A percentile compares a stretch with the other conserved stretches of the same genome.
Conservation (phyloP, 2,888 invertebrate genomes). For the Eupithecia tripunctaria region DNA sequence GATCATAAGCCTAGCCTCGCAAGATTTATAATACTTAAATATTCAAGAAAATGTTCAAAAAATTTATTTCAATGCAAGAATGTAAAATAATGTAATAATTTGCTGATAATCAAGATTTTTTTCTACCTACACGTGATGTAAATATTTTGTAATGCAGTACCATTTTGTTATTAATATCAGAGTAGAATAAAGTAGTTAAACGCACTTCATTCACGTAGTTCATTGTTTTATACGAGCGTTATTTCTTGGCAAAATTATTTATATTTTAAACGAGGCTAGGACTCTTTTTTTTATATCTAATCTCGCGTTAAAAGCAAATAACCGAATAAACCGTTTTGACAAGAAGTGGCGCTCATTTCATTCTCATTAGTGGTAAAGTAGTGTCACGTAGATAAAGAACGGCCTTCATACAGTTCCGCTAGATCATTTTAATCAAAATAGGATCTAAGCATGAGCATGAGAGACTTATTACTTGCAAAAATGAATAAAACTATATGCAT, state of each 20-base stretch:
- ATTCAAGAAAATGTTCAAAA: constrained; percentile 12
- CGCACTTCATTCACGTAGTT: background rate
- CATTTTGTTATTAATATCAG: background rate
- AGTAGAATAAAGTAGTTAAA: background rate
- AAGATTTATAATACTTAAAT: background rate
- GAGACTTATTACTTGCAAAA: too few species aligned
- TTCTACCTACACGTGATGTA: background rate
- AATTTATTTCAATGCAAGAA: background rate
- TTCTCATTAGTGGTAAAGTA: background rate
- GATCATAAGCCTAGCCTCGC: constrained; percentile 14
- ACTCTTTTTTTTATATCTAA: too few species aligned
- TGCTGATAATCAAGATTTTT: constrained; percentile 5
- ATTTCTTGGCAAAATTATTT: background rate
- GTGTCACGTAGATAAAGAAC: background rate
- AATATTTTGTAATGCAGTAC: background rate
- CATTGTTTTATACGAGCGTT: background rate
- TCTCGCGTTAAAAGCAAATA: background rate
- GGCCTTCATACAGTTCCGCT: too few species aligned
- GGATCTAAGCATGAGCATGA: too few species aligned
- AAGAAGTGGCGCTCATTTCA: constrained; percentile 5
- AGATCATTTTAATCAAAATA: too few species aligned
- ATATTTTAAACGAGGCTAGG: constrained; percentile 2
- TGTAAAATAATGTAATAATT: too few species aligned
- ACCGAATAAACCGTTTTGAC: background rate
- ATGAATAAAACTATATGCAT: background rate